Percentiles rank a stretch among this genome's conserved stretches.
These are phyloP conservation scores for Parapristionchus giblindavisi DNA, from an alignment of 2,888 invertebrate species.

Conservation along the genomic window DNA sequence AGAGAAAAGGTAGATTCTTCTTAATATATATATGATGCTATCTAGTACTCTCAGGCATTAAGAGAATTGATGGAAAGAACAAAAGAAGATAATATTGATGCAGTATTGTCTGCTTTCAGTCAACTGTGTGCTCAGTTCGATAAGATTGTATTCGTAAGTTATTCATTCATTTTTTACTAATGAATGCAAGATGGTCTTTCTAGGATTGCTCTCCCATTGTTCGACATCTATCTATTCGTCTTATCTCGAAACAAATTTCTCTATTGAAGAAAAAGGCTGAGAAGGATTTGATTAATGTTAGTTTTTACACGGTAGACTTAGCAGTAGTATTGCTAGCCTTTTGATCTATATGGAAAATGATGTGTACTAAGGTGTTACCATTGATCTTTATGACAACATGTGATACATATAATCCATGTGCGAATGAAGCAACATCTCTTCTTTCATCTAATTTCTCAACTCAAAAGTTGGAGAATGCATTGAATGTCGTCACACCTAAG, in stretches of 20 bases:
- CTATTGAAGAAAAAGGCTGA: slow-evolving; percentile 31
- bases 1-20: slow-evolving; percentile 30
- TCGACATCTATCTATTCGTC: slow-evolving; percentile 19
- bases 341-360: not conserved
- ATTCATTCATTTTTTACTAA: not conserved
- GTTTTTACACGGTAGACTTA: not conserved
- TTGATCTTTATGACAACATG: not conserved
- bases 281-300: slow-evolving; percentile 26
- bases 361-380: not conserved
- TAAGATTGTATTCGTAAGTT: slow-evolving; percentile 5
- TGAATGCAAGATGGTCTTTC: not conserved
- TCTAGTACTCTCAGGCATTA: not conserved
- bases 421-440: not conserved
- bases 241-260: slow-evolving; percentile 23
- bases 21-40: not conserved
- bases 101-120: slow-evolving; percentile 15
- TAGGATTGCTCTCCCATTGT: slow-evolving; percentile 20
- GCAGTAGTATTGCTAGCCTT: not conserved
- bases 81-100: not conserved
- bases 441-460: not conserved
- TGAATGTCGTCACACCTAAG: not conserved
- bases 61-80: slow-evolving; percentile 21
- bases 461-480: not conserved
- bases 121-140: slow-evolving; percentile 15
- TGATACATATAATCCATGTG: not conserved